Evolutionary conservation across 2,113 vertebrate species (phyloP), one percentile per base, ranked within the genome.

Genomic region (Motacilla alba): DNA sequence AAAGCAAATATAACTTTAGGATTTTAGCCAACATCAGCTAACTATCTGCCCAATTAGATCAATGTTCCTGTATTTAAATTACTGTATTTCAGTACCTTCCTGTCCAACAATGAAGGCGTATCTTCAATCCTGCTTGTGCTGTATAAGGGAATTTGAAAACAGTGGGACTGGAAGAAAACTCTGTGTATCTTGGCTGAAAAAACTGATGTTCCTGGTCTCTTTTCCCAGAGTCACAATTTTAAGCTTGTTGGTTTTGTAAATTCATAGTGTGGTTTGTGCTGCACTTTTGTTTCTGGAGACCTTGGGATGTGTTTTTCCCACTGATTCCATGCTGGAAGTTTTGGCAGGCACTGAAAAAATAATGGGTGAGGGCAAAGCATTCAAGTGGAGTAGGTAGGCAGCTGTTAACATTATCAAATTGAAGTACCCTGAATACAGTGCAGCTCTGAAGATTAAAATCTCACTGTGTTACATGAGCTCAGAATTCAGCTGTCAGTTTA

Each of bases 111-210:
- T 66, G 72, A 63, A 80, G 79, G 80, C 2, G 0, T 82, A 77
- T 90, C 85, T 94, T 90, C 79, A 76, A 0, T 78, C 39, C 67
- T 90, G 90, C 52, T 52, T 44, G 7, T 94, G 50, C 64, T 80
- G 14, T 55, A 5, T 88, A 70, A 94, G 47, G 39, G 35, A n/a
- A 59, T 92, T 92, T 85, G 59, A 96, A 95, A 91, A 77, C 76
- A 74, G 75, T 39, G 67, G 23, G 37, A 64, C 47, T 93, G 73
- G 81, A 95, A 91, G 84, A 89, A 94, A 94, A 53, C 22, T 41
- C 7, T 79, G 62, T 92, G 2, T 95, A 78, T 94, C 83, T 94
- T 96, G 95, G 90, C 93, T 92, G 88, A 72, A 64, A 72, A 94
- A 86, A 15, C 2, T 35, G 22, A 72, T 80, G 20, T 95, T 90